Evolutionary conservation across 2,888 invertebrate species (phyloP).

Genomic region (Sesia bembeciformis): DNA sequence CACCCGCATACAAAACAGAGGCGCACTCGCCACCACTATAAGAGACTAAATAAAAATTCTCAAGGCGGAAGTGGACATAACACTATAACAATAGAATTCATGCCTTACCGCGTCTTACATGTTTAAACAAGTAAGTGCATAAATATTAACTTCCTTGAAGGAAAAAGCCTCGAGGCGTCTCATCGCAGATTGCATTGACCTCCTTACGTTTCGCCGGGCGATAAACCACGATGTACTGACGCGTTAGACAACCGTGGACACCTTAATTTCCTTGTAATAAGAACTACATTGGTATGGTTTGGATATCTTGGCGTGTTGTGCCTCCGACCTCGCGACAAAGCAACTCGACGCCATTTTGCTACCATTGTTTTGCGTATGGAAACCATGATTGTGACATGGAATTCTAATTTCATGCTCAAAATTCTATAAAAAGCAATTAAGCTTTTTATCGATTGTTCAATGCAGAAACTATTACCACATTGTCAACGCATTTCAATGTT

Average conservation of each 20-base stretch:
- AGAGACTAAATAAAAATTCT: no score
- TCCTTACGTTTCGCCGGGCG: constrained; percentile 19
- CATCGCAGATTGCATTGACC: constrained; percentile 45
- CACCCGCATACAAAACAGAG: no score
- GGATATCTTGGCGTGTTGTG: neutral
- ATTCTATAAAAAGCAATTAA: neutral
- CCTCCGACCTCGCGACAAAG: constrained; percentile 1
- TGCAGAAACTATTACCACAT: neutral
- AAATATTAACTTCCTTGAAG: constrained; percentile 11
- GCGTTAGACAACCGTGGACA: no score
- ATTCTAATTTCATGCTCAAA: neutral
- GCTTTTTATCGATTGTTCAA: neutral
- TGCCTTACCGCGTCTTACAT: no score
- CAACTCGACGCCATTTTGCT: neutral
- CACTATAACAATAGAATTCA: no score
- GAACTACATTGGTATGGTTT: no score
- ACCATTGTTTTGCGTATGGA: neutral
- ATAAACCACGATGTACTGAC: neutral
- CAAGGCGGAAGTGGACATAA: no score
- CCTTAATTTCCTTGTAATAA: no score
- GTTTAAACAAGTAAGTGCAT: no score
- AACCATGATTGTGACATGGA: neutral
- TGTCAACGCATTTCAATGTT: no score
- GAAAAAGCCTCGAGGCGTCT: constrained; percentile 42
- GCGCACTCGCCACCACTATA: no score